phyloP scores from a whole-genome alignment of 92 coral and sea anemone species.

The Pocillopora meandrina region DNA sequence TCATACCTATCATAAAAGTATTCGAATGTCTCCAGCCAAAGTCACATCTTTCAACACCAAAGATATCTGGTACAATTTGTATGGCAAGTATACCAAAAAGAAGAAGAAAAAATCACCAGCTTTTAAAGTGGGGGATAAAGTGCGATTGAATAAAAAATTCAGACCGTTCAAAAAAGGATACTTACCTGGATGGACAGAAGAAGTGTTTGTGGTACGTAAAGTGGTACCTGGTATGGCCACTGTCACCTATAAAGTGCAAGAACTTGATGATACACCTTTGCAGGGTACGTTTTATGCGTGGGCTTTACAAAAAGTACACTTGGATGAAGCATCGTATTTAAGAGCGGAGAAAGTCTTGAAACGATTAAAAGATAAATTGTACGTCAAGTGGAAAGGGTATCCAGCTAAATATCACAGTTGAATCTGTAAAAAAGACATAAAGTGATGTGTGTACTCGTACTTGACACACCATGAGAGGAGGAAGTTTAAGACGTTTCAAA shows the following conservation, averaged over 20 bases:
- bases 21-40: too few relatives aligned
- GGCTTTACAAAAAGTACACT: constrained; percentile 38
- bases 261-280: not conserved
- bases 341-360: constrained; percentile 42
- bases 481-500: too few relatives aligned
- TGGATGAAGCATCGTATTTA: constrained; percentile 16
- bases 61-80: not conserved
- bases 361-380: not conserved
- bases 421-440: not conserved
- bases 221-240: too few relatives aligned
- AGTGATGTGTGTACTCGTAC: not conserved
- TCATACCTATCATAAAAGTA: too few relatives aligned
- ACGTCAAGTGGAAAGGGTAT: constrained; percentile 53
- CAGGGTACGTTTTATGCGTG: constrained; percentile 44
- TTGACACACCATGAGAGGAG: not conserved
- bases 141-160: not conserved
- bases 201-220: not conserved
- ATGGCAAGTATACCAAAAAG: not conserved
- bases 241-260: too few relatives aligned
- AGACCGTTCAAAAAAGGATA: not conserved
- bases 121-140: not conserved
- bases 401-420: constrained; percentile 48
- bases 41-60: not conserved
- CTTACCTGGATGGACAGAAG: constrained; percentile 1
- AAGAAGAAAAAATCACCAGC: not conserved